Percentiles rank a stretch among this genome's conserved stretches.
phyloP scores from a whole-genome alignment of 2,113 vertebrate genomes.

The Ia io region DNA sequence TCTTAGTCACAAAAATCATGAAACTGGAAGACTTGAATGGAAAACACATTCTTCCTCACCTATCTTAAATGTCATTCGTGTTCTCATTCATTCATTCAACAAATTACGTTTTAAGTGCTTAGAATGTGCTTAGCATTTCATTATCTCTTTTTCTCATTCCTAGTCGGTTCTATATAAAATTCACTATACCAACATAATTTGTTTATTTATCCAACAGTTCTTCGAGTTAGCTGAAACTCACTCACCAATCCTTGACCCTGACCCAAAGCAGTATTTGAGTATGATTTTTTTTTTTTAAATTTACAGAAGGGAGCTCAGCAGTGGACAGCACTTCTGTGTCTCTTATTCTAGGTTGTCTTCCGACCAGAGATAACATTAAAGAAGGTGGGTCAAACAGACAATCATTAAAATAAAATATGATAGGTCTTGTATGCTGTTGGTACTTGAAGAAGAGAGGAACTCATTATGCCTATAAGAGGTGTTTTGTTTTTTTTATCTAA shows the following conservation, averaged over 20 bases:
- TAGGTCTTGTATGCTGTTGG: not conserved
- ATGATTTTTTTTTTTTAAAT: not conserved
- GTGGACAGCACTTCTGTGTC: not conserved
- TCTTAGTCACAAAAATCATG: not conserved
- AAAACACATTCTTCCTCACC: not conserved
- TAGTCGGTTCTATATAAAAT: not conserved
- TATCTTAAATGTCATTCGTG: not conserved
- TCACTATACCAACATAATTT: not conserved
- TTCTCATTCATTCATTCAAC: not conserved
- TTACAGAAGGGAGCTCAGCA: slow-evolving; percentile 4
- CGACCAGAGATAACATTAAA: not conserved
- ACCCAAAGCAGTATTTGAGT: not conserved
- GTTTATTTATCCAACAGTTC: not conserved
- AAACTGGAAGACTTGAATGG: not conserved
- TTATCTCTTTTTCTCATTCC: not conserved
- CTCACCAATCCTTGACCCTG: not conserved
- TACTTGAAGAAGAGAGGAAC: not conserved
- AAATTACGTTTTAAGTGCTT: not conserved
- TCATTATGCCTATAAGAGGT: not conserved
- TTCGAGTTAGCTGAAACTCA: not conserved
- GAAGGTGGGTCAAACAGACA: not conserved
- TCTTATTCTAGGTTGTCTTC: not conserved
- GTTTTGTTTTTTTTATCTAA: not conserved
- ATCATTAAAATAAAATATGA: not conserved
- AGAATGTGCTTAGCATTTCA: not conserved